Evolutionary conservation across 92 coral and sea anemone species (phyloP).

Genomic region (Pocillopora grandis): DNA sequence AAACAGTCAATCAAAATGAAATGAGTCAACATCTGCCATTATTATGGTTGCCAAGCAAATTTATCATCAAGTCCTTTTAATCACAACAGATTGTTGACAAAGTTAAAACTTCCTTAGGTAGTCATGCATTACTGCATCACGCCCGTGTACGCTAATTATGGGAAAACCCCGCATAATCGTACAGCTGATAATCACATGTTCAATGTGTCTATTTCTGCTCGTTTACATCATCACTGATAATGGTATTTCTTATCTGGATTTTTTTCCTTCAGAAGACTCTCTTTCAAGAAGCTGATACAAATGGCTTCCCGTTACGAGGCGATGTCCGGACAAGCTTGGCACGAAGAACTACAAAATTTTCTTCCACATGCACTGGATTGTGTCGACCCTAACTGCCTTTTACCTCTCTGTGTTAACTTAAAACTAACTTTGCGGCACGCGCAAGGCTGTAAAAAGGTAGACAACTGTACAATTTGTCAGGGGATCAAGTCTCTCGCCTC

Average conservation of each 20-base stretch:
- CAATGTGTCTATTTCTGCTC: too few species aligned
- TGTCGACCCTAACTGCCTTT: slow-evolving; percentile 28
- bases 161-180: too few species aligned
- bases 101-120: too few species aligned
- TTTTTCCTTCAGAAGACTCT: neutral
- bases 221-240: neutral
- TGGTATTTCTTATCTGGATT: neutral
- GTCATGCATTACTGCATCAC: too few species aligned
- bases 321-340: slow-evolving; percentile 25
- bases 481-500: slow-evolving; percentile 28
- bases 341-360: slow-evolving; percentile 28
- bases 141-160: too few species aligned
- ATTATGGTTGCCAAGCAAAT: too few species aligned
- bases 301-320: slow-evolving; percentile 12
- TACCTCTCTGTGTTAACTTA: slow-evolving; percentile 39
- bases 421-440: slow-evolving; percentile 32
- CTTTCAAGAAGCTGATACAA: neutral
- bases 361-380: slow-evolving; percentile 41
- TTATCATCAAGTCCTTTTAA: too few species aligned
- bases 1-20: too few species aligned
- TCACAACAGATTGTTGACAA: too few species aligned
- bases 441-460: slow-evolving; percentile 23
- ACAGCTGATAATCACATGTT: too few species aligned
- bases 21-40: too few species aligned
- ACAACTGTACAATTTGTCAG: slow-evolving; percentile 30